Percentiles rank a stretch among this genome's conserved stretches.
Evolutionary conservation across 2,113 vertebrate genomes (phyloP).

Genomic region (Spheniscus mendiculus): DNA sequence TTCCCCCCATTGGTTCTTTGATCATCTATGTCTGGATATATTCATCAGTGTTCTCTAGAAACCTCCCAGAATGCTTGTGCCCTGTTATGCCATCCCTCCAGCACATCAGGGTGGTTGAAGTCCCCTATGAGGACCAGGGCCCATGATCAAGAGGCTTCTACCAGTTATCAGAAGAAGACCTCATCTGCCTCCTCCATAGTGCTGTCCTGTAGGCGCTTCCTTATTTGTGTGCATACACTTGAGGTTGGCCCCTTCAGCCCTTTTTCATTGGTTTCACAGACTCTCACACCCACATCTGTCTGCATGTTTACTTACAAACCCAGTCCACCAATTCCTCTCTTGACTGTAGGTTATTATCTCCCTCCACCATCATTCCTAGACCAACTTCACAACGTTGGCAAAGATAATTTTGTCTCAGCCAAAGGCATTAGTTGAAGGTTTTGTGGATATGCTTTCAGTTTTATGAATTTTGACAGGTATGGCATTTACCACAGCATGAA

Average conservation of each 20-base stretch:
- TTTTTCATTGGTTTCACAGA: not conserved
- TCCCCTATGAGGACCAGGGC: not conserved
- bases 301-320: not conserved
- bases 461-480: not conserved
- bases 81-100: not conserved
- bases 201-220: not conserved
- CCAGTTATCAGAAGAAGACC: not conserved
- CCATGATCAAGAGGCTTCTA: not conserved
- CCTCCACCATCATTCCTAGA: not conserved
- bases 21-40: not conserved
- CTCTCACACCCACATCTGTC: not conserved
- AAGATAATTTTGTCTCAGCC: not conserved
- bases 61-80: not conserved
- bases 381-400: not conserved
- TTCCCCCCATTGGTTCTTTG: not conserved
- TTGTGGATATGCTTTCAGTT: not conserved
- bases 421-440: not conserved
- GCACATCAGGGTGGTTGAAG: not conserved
- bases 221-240: not conserved
- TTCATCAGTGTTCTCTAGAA: not conserved
- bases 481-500: not conserved
- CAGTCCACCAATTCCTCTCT: not conserved
- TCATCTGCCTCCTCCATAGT: not conserved
- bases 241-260: not conserved
- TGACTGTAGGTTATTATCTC: not conserved